phyloP scores from a whole-genome alignment of 2,113 vertebrate species.

The Pitta sordida region DNA sequence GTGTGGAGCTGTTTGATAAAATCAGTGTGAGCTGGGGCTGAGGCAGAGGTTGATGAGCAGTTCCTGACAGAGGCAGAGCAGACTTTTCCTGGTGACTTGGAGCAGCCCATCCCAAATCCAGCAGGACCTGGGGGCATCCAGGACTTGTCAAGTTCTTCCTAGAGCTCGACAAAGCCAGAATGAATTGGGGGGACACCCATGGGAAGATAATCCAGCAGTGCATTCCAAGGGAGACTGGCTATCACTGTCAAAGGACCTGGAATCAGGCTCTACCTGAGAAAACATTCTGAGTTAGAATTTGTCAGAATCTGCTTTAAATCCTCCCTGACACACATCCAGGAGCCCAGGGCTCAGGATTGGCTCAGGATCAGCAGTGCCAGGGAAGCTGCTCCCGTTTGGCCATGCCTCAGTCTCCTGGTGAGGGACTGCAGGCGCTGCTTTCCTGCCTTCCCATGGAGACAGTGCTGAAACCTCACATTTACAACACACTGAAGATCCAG shows the following conservation, averaged over 20 bases:
- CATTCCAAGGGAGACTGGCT: background rate
- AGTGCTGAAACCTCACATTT: background rate
- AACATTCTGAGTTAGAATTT: no score
- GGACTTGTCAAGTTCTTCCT: background rate
- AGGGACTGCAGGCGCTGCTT: background rate
- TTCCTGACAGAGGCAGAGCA: background rate
- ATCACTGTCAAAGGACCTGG: background rate
- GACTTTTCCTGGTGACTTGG: background rate
- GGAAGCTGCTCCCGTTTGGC: background rate
- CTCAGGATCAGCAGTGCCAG: background rate
- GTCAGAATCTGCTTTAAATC: background rate
- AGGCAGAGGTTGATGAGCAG: background rate
- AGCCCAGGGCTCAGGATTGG: background rate
- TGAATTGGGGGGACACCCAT: background rate
- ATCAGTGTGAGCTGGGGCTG: accelerated
- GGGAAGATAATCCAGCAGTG: background rate
- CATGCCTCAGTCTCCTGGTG: background rate
- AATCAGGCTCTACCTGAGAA: accelerated
- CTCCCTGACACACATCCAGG: background rate
- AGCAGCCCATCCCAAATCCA: background rate
- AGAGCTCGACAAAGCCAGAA: background rate
- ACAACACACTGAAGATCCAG: background rate
- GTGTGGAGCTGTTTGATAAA: accelerated
- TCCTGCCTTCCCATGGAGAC: background rate
- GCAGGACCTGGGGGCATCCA: background rate